Evolutionary conservation across 2,113 vertebrate genomes (phyloP).

Genomic region (Otis tarda): DNA sequence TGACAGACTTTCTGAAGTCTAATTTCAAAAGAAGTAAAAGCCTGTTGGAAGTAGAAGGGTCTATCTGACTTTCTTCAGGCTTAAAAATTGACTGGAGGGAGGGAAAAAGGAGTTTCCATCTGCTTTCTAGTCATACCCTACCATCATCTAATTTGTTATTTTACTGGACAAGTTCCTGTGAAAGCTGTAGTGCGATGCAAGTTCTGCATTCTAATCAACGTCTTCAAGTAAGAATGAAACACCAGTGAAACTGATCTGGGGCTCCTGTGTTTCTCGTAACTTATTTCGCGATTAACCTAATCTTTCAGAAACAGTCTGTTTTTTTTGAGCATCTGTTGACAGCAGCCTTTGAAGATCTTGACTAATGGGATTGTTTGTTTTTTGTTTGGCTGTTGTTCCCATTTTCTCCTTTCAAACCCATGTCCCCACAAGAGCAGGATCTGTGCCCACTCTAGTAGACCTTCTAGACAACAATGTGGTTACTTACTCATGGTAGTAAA

Average conservation of each 20-base stretch:
- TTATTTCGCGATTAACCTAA: neutral
- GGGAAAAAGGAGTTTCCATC: neutral
- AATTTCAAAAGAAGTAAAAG: neutral
- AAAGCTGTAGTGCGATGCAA: neutral
- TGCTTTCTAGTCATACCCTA: neutral
- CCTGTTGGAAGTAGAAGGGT: neutral
- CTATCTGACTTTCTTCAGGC: neutral
- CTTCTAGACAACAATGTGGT: neutral
- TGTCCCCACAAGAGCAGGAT: neutral
- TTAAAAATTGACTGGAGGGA: neutral
- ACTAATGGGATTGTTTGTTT: neutral
- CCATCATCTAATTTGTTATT: neutral
- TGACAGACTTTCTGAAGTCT: neutral
- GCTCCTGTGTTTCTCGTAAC: neutral
- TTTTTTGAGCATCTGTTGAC: neutral
- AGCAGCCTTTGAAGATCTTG: neutral
- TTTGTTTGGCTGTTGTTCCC: neutral
- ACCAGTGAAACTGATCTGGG: neutral
- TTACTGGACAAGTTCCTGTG: neutral
- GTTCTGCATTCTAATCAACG: neutral
- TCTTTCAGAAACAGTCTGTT: neutral
- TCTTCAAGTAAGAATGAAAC: neutral
- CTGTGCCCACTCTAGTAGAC: neutral
- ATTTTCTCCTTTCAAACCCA: neutral
- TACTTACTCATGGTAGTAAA: conserved; percentile 41